phyloP scores from a whole-genome alignment of 1,140 invertebrate genomes.

The Orussus abietinus region DNA sequence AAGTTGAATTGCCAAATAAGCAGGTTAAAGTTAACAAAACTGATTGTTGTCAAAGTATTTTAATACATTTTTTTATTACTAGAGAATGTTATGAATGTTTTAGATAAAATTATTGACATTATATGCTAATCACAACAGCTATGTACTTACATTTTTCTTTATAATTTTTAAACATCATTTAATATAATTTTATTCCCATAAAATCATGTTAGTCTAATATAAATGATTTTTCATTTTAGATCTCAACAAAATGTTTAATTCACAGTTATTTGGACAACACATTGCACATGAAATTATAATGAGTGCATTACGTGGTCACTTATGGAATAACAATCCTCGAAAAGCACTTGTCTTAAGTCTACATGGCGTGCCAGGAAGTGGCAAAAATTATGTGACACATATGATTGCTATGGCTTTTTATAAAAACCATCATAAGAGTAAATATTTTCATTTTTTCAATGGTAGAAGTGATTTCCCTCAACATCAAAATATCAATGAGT shows the following conservation, averaged over 20 bases:
- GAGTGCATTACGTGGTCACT: slow-evolving; percentile 58
- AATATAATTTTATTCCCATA: too few relatives aligned
- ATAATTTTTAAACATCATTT: not conserved
- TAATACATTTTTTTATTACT: too few relatives aligned
- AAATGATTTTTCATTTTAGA: slow-evolving; percentile 32
- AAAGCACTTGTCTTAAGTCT: slow-evolving; percentile 73
- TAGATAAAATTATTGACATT: slow-evolving; percentile 8
- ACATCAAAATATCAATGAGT: slow-evolving; percentile 42
- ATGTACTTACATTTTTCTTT: not conserved
- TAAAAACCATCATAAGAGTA: slow-evolving; percentile 67
- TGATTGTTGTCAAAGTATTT: too few relatives aligned
- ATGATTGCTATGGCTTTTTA: slow-evolving; percentile 79
- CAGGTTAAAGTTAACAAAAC: too few relatives aligned
- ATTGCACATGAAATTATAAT: slow-evolving; percentile 57
- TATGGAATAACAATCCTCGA: slow-evolving; percentile 46
- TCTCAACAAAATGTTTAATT: slow-evolving; percentile 32
- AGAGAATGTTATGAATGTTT: too few relatives aligned
- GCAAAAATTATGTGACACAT: slow-evolving; percentile 83
- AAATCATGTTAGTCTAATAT: slow-evolving; percentile 6
- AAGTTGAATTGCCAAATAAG: too few relatives aligned
- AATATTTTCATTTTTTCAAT: slow-evolving; percentile 78
- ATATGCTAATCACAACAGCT: slow-evolving; percentile 2
- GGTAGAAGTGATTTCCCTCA: slow-evolving; percentile 76
- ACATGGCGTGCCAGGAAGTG: slow-evolving; percentile 78
- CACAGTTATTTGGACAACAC: slow-evolving; percentile 64